Conservation (phyloP, 2,113 vertebrate species). For the Hucho hucho region DNA sequence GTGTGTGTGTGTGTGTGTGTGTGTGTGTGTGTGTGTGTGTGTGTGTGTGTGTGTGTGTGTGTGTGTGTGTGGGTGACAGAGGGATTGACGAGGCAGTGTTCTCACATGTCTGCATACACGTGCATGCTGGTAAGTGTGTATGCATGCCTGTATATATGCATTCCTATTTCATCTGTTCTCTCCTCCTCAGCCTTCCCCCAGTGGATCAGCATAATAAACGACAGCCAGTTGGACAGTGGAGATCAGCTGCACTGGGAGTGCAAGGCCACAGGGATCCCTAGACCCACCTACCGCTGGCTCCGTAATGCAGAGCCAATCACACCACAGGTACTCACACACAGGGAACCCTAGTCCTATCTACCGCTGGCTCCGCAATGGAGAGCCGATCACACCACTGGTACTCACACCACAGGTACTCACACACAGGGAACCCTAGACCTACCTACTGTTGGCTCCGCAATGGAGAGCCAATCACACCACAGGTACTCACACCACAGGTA, state of each 20-base stretch:
- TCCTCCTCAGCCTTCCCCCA: constrained; percentile 82
- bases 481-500: neutral
- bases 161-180: constrained; percentile 16
- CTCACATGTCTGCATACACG: no score
- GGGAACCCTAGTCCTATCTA: constrained; percentile 90
- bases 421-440: constrained; percentile 89
- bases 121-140: no score
- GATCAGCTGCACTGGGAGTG: constrained; percentile 93
- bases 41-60: no score
- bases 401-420: constrained; percentile 41
- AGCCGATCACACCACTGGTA: constrained; percentile 15
- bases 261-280: constrained; percentile 87
- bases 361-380: constrained; percentile 89
- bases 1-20: no score
- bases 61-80: no score
- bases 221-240: constrained; percentile 91
- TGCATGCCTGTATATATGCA: neutral
- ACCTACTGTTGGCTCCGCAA: constrained; percentile 93
- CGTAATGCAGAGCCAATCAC: constrained; percentile 82
- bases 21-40: no score
- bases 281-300: constrained; percentile 90
- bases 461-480: constrained; percentile 59
- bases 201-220: constrained; percentile 91
- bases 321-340: constrained; percentile 72
- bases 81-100: no score